Evolutionary conservation across 2,113 vertebrate species (phyloP), one percentile per base, ranked within the genome.

Genomic region (Astatotilapia flaviijosephi): DNA sequence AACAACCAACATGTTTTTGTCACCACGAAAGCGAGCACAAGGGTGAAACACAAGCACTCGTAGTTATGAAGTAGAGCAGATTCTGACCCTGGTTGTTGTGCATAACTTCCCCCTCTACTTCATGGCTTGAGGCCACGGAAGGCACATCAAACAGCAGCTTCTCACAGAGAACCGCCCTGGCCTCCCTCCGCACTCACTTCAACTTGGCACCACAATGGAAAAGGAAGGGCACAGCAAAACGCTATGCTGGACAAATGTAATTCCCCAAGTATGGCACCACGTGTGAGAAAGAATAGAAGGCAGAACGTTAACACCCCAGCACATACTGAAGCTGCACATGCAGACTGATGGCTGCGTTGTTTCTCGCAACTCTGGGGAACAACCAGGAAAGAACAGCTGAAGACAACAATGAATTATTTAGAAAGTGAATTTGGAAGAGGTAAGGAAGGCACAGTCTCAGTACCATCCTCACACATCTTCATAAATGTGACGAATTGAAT

Each of bases 131-230:
- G 93, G 94, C 94, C 92, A 95, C 45, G 92, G 87, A 94, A 89
- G 88, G 92, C 85, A 95, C 92, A 94, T 96, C 95, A 95, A 96
- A 94, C 92, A 82, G 70, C 86, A 68, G 75, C 75, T 88, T 89
- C 86, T 90, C 85, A 80, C 84, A 82, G 85, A 90, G 89, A 86
- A 83, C 92, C 88, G 86, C 86, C 68, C 75, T 4, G 19, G 80
- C 84, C 85, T 93, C 94, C 94, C 91, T 77, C 26, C 84, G 45
- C 21, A 60, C 83, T 37, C 91, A 73, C 89, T 92, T 92, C 82
- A 91, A 90, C 92, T 92, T 94, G 93, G 93, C 91, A 91, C 79
- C 62, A 83, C 84, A 91, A 90, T 90, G 87, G 93, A 94, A 83
- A 93, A 94, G 83, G 89, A 90, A 83, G 31, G 40, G 85, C 87